These are phyloP conservation scores for Synergus umbraculus DNA, from an alignment of 2,888 invertebrate genomes.

Conservation along the genomic window DNA sequence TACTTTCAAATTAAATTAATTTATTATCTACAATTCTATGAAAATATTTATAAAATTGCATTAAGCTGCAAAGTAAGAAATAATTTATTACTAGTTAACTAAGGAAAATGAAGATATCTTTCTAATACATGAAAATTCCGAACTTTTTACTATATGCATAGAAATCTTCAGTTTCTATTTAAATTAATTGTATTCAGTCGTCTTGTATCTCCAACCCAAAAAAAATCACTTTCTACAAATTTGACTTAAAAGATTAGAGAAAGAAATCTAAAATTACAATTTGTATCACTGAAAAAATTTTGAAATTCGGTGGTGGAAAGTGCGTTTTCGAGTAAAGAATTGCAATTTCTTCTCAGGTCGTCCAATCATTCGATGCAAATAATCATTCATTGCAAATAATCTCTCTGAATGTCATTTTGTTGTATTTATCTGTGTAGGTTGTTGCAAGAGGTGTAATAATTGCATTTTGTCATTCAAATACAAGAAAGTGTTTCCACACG, in stretches of 20 bases:
- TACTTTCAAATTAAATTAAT: neutral
- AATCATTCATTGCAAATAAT: neutral
- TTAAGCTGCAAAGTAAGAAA: too few relatives aligned
- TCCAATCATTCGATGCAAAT: neutral
- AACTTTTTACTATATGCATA: neutral
- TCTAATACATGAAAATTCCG: neutral
- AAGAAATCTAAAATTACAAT: too few relatives aligned
- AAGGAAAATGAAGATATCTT: too few relatives aligned
- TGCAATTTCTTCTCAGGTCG: too few relatives aligned
- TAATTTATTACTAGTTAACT: too few relatives aligned
- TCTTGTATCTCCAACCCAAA: neutral
- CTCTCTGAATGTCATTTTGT: neutral
- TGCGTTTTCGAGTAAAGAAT: too few relatives aligned
- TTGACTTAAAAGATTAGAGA: too few relatives aligned
- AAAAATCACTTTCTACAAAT: too few relatives aligned
- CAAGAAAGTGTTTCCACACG: conserved; percentile 29
- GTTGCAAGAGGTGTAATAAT: conserved; percentile 7
- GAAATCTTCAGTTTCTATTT: neutral
- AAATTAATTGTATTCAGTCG: conserved; percentile 2
- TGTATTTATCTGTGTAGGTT: neutral
- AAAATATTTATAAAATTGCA: too few relatives aligned
- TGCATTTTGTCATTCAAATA: conserved; percentile 25
- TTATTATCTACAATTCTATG: neutral
- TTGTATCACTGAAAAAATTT: too few relatives aligned
- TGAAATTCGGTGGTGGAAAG: too few relatives aligned